Evolutionary conservation across 1,140 invertebrate genomes (phyloP), one percentile per base, ranked within the genome.

Genomic region (Spodoptera litura): DNA sequence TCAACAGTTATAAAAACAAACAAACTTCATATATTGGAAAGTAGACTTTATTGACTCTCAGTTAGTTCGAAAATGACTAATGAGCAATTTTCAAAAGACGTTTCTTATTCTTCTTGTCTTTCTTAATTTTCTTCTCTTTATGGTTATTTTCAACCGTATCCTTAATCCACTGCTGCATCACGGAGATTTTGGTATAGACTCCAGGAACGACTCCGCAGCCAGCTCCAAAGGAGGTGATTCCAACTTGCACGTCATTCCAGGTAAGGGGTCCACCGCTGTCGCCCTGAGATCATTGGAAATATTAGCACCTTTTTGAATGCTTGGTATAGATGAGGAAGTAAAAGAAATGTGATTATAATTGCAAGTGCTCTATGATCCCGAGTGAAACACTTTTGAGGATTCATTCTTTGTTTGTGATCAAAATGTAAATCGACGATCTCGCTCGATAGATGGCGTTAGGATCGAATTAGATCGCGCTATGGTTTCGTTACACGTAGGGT

Each of bases 241-340:
- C 95, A 49, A 90, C 81, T 59, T 95, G 87, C 3, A 62, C 13
- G 2, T 76, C 72, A 12, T 79, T 66, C 5, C 49, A 55, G 4
- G 82, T 82, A 38, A 97, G 88, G 3, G 96, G 96, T 2, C 96
- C 96, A 5, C 96, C 96, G 68, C 96, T 96, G 79, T 97, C 96
- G 2, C 96, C 96, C 93, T 96, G 96, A 81, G 15, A 70, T 13
- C 15, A 55, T 71, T 15, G 2, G 12, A 49, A 72, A 12, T 56
- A 31, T 56, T 20, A 3, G 38, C 20, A 20, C 20, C 20, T 20
- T 20, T 1, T 20, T 20, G 20, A 20, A 20, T 20, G 20, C 20
- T 20, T 20, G 20, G 20, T 20, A 20, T 20, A 1, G 1, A 20
- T 20, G 20, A 20, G 20, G 1, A 1, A 20, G 20, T 20, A 20